Conservation (phyloP, 2,797 vertebrate species). For the Anas acuta region DNA sequence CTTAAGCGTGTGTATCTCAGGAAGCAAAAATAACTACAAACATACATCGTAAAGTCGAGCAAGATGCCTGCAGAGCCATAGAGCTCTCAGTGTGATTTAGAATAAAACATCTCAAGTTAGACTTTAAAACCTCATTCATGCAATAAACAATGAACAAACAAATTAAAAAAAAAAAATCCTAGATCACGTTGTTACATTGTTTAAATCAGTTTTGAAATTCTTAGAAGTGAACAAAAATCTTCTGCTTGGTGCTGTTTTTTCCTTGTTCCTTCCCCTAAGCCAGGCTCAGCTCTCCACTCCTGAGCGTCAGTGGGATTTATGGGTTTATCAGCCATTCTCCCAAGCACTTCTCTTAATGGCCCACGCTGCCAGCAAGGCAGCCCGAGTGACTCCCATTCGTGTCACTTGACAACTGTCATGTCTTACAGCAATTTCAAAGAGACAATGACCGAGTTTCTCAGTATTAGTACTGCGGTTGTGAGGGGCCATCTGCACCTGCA, state of each 20-base stretch:
- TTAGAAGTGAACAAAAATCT: neutral
- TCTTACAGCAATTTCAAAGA: neutral
- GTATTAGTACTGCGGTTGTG: neutral
- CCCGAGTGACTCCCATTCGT: neutral
- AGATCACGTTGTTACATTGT: fast-evolving
- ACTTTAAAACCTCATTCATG: neutral
- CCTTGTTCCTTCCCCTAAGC: neutral
- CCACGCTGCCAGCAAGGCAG: neutral
- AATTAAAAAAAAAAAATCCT: neutral
- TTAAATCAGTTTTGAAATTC: neutral
- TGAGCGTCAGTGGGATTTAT: neutral
- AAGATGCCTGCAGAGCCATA: neutral
- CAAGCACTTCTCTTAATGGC: too few species aligned
- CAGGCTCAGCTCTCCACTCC: too few species aligned
- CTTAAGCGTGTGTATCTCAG: neutral
- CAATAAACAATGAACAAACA: neutral
- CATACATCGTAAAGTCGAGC: neutral
- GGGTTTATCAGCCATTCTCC: neutral
- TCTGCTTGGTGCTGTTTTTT: neutral
- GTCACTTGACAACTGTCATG: neutral
- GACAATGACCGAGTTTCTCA: neutral
- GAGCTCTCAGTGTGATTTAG: neutral
- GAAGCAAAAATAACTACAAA: neutral
- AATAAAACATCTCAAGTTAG: neutral
- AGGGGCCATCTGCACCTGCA: too few species aligned